A percentile compares a stretch with the other conserved stretches of the same genome.
phyloP scores from a whole-genome alignment of 2,113 vertebrate genomes.

The Herpailurus yagouaroundi region DNA sequence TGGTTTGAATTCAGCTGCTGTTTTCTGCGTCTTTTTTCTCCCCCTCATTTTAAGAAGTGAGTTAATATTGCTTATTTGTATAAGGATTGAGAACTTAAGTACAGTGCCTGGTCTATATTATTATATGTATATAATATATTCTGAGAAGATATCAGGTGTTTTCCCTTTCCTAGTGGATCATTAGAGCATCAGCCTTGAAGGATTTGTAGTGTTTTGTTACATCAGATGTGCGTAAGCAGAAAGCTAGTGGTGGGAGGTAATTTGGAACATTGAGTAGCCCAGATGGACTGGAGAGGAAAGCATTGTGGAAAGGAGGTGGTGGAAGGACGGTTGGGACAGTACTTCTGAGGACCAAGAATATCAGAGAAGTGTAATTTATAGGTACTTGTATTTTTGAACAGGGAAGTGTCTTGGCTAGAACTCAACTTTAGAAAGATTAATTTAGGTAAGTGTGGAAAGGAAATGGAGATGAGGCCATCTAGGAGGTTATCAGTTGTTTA shows the following conservation, averaged over 20 bases:
- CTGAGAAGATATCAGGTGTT: background rate
- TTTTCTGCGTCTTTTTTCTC: background rate
- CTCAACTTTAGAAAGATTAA: constrained; percentile 7
- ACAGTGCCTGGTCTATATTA: background rate
- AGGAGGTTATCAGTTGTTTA: constrained; percentile 7
- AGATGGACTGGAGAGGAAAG: background rate
- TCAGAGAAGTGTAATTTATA: constrained; percentile 23
- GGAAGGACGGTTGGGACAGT: background rate
- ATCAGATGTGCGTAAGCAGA: background rate
- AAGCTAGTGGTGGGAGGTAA: background rate
- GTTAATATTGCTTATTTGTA: background rate
- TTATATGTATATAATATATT: background rate
- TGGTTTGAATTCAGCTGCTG: background rate
- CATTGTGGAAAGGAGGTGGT: background rate
- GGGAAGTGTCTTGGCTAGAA: background rate
- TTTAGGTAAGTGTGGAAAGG: background rate
- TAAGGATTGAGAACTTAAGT: background rate
- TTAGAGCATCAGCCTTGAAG: background rate
- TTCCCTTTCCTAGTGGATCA: background rate
- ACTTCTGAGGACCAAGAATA: background rate
- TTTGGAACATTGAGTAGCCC: background rate
- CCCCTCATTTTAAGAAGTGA: background rate
- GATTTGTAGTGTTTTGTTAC: background rate
- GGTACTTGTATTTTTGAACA: background rate
- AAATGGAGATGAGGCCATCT: constrained; percentile 10